phyloP scores from a whole-genome alignment of 1,140 invertebrate species.

The Ips typographus region DNA sequence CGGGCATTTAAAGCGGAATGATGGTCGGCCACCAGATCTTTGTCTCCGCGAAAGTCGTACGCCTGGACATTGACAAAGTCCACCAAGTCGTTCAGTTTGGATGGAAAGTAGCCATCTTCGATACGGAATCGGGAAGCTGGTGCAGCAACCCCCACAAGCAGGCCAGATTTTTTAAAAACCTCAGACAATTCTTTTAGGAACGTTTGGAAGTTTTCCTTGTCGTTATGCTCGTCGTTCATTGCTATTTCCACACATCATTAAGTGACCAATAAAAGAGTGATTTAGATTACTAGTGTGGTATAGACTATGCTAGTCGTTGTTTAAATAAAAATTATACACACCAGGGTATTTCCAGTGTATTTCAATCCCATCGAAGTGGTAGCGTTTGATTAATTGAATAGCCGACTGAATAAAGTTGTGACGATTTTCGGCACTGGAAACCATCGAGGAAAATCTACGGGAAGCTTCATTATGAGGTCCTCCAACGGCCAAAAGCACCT shows the following conservation, averaged over 20 bases:
- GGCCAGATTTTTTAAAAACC: constrained; percentile 55
- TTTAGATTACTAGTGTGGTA: no score
- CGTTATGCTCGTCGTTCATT: constrained; percentile 54
- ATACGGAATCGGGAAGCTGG: constrained; percentile 57
- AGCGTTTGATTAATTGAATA: constrained; percentile 57
- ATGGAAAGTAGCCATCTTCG: constrained; percentile 55
- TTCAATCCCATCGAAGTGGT: constrained; percentile 64
- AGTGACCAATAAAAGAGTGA: background rate
- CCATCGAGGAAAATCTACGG: constrained; percentile 56
- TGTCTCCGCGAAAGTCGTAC: constrained; percentile 69
- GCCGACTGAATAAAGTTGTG: constrained; percentile 63
- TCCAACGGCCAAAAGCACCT: constrained; percentile 59
- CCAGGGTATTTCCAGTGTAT: constrained; percentile 64
- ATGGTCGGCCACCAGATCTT: constrained; percentile 61
- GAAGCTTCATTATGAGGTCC: constrained; percentile 54
- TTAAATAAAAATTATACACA: no score
- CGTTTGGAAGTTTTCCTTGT: constrained; percentile 51
- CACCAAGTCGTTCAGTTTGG: constrained; percentile 51
- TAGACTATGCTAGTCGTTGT: no score
- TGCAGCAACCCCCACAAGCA: constrained; percentile 59
- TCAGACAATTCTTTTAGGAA: constrained; percentile 57
- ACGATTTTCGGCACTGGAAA: constrained; percentile 53
- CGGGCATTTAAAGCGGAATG: constrained; percentile 56
- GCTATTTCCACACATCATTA: constrained; percentile 28
- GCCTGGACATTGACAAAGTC: constrained; percentile 72